phyloP scores from a whole-genome alignment of 92 coral and sea anemone species.

The Porites rus region DNA sequence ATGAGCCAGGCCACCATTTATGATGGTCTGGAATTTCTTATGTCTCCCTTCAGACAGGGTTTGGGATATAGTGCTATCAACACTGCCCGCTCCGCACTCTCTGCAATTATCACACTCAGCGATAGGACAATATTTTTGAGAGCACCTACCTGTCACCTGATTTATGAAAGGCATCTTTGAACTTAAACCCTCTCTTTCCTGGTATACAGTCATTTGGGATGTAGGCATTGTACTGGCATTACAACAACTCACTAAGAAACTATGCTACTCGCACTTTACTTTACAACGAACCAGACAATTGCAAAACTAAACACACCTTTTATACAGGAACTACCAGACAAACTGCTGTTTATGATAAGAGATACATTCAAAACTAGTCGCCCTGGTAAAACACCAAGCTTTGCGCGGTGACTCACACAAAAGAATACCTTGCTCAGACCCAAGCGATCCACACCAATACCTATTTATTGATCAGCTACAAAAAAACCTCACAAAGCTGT shows the following conservation, averaged over 20 bases:
- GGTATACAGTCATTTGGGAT: slow-evolving; percentile 31
- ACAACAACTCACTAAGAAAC: neutral
- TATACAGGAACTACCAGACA: too few species aligned
- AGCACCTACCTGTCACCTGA: slow-evolving; percentile 49
- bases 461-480: slow-evolving; percentile 1
- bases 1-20: neutral
- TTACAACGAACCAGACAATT: too few species aligned
- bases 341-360: too few species aligned
- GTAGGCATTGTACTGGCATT: slow-evolving; percentile 31
- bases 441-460: neutral
- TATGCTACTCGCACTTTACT: too few species aligned
- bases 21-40: neutral
- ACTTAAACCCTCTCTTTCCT: slow-evolving; percentile 37
- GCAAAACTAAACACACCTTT: too few species aligned
- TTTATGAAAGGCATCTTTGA: slow-evolving; percentile 62
- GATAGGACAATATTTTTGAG: slow-evolving; percentile 27
- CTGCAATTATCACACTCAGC: slow-evolving; percentile 26
- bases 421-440: too few species aligned
- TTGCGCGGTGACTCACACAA: too few species aligned
- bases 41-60: slow-evolving; percentile 7
- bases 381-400: too few species aligned
- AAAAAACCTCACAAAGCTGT: slow-evolving; percentile 22
- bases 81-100: slow-evolving; percentile 32
- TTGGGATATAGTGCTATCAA: slow-evolving; percentile 52
- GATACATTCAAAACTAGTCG: too few species aligned